Evolutionary conservation across 2,888 invertebrate genomes (phyloP).

Genomic region (Pycnomerus fuliginosus): DNA sequence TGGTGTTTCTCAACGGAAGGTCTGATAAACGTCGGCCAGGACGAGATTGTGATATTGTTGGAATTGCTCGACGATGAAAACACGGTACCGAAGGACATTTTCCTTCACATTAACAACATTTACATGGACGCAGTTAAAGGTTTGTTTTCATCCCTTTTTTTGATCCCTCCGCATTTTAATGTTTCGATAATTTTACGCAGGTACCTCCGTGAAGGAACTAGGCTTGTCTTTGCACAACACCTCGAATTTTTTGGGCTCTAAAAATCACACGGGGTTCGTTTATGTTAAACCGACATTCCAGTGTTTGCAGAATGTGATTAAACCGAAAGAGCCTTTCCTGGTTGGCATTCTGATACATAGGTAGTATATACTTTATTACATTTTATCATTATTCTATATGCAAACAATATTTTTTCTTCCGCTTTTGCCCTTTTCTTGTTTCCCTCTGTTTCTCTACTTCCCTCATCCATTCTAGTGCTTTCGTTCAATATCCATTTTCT

Average conservation of each 20-base stretch:
- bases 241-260: conserved; percentile 64
- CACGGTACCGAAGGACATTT: conserved; percentile 69
- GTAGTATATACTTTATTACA: too few relatives aligned
- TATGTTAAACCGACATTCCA: conserved; percentile 79
- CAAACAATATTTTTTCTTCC: too few relatives aligned
- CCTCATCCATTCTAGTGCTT: too few relatives aligned
- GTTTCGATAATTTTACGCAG: too few relatives aligned
- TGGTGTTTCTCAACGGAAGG: conserved; percentile 80
- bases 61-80: conserved; percentile 66
- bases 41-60: conserved; percentile 75
- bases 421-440: too few relatives aligned
- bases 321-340: conserved; percentile 71
- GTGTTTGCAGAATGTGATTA: conserved; percentile 71
- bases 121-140: conserved; percentile 69
- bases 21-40: conserved; percentile 77
- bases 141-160: conserved; percentile 28
- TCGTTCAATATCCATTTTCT: too few relatives aligned
- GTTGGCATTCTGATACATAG: conserved; percentile 78
- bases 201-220: conserved; percentile 69
- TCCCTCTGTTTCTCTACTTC: too few relatives aligned
- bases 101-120: conserved; percentile 70
- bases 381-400: too few relatives aligned
- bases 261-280: conserved; percentile 79
- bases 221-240: conserved; percentile 66
- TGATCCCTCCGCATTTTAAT: background rate